These are phyloP conservation scores for Boloria selene DNA, from an alignment of 2,888 invertebrate species.

Conservation along the genomic window DNA sequence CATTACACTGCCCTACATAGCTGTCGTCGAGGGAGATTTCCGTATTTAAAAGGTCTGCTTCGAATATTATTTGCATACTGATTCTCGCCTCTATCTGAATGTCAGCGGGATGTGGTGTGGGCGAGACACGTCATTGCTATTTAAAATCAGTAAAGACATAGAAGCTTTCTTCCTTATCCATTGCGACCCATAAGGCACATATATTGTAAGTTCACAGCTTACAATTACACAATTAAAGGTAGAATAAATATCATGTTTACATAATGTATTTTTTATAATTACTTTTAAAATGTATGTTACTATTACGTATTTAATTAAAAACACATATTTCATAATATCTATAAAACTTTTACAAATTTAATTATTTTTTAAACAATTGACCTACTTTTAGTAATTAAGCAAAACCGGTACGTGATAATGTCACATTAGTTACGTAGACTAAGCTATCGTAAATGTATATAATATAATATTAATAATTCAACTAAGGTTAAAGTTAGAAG, in stretches of 20 bases:
- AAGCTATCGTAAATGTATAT: conserved; percentile 24
- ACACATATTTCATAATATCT: neutral
- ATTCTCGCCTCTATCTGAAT: conserved; percentile 62
- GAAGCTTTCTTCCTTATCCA: neutral
- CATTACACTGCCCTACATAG: conserved; percentile 72
- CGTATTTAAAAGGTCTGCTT: conserved; percentile 64
- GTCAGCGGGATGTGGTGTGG: conserved; percentile 56
- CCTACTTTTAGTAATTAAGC: conserved; percentile 31
- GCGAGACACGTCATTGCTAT: conserved; percentile 77
- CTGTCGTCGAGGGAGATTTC: conserved; percentile 62
- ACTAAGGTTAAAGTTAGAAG: conserved; percentile 13
- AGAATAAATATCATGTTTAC: neutral
- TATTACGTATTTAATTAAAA: too few relatives aligned
- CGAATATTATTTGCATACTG: conserved; percentile 71
- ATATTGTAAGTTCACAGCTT: neutral
- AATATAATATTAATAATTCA: conserved; percentile 11
- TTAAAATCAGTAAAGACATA: conserved; percentile 32
- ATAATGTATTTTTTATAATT: neutral
- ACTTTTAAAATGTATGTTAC: neutral
- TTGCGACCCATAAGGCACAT: too few relatives aligned
- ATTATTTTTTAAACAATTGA: conserved; percentile 23
- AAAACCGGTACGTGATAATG: conserved; percentile 31
- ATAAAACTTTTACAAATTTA: neutral
- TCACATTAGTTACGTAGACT: conserved; percentile 30
- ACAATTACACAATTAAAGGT: neutral